Evolutionary conservation across 2,797 vertebrate species (phyloP).

Genomic region (Sebastes itinus): DNA sequence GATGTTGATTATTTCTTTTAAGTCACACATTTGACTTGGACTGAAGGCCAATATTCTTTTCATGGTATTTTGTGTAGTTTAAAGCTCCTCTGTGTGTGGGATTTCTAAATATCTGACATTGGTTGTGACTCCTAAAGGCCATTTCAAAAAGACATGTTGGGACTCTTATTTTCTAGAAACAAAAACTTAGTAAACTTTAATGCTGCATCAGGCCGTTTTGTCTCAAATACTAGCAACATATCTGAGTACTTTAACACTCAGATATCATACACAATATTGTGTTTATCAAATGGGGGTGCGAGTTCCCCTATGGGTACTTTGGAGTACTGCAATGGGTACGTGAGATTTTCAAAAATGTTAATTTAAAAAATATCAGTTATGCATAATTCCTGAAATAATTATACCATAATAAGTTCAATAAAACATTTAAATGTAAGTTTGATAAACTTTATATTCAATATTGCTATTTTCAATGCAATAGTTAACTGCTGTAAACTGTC

Average conservation of each 20-base stretch:
- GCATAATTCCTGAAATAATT: not conserved
- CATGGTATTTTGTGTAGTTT: not conserved
- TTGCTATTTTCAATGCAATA: not conserved
- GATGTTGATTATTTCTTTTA: not conserved
- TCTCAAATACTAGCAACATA: not conserved
- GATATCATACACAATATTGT: too few species aligned
- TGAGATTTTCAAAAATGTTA: not conserved
- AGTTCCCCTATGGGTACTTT: not conserved
- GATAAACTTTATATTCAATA: not conserved
- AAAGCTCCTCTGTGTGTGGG: not conserved
- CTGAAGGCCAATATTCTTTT: not conserved
- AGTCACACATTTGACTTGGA: not conserved
- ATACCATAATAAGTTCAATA: not conserved
- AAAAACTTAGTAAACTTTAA: too few species aligned
- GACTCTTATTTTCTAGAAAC: not conserved
- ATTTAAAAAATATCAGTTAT: not conserved
- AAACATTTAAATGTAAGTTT: not conserved
- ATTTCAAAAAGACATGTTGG: not conserved
- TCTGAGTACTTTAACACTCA: too few species aligned
- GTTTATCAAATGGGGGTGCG: too few species aligned
- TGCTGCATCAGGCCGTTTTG: not conserved
- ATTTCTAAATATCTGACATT: not conserved
- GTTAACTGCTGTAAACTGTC: not conserved
- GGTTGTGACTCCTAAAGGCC: fast-evolving
- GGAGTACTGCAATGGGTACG: not conserved